These are phyloP conservation scores for Reticulitermes lucifugus DNA, from an alignment of 2,888 invertebrate genomes.

Conservation along the genomic window DNA sequence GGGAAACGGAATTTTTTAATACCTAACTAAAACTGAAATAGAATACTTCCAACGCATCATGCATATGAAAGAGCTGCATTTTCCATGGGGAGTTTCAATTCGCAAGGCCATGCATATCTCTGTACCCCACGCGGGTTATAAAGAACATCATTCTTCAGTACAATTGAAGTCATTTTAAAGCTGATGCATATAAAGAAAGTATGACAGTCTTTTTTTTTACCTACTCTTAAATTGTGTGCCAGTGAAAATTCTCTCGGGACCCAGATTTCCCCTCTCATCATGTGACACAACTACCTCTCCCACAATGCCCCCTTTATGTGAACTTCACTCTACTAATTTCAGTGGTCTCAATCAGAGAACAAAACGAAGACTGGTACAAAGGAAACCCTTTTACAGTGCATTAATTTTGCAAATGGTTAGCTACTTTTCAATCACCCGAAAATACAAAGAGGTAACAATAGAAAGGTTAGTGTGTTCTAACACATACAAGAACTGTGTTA, in stretches of 20 bases:
- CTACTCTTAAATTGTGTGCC: neutral
- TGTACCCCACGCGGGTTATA: no score
- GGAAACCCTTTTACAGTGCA: slow-evolving; percentile 4
- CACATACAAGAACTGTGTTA: neutral
- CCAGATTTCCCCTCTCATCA: neutral
- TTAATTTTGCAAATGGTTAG: neutral
- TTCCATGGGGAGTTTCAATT: no score
- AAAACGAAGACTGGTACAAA: neutral
- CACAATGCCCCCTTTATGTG: neutral
- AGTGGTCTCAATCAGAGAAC: slow-evolving; percentile 5
- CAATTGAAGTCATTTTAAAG: no score
- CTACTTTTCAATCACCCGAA: slow-evolving; percentile 4
- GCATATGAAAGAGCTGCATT: no score
- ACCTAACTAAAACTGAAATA: no score
- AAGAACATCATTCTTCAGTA: no score
- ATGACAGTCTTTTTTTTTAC: neutral
- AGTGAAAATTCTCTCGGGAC: neutral
- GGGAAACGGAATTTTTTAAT: no score
- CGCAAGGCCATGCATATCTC: no score
- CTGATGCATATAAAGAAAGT: no score
- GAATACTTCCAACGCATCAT: no score
- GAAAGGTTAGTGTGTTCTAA: neutral
- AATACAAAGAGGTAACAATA: neutral
- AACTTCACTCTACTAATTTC: neutral
- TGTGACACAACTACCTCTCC: neutral